Conservation (phyloP, 2,888 invertebrate species). For the Drosophila neutralis region DNA sequence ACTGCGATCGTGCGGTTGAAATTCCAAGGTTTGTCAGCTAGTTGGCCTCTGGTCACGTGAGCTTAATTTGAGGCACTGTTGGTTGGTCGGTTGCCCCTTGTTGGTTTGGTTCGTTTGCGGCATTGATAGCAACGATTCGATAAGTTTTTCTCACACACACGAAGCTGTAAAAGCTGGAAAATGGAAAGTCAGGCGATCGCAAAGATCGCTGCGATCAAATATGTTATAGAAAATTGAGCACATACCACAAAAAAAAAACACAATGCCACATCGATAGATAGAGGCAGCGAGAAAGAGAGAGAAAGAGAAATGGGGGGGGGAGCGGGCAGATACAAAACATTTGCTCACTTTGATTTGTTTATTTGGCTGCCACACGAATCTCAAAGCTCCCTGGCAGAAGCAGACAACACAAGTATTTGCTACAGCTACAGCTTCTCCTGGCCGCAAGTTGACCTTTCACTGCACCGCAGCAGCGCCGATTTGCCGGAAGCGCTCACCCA, state of each 20-base stretch:
- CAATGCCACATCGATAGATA: slow-evolving; percentile 40
- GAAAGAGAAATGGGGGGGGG: background rate
- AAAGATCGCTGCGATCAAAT: slow-evolving; percentile 74
- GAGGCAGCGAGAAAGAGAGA: background rate
- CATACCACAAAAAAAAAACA: slow-evolving; percentile 62
- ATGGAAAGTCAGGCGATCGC: slow-evolving; percentile 76
- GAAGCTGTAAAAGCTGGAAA: slow-evolving; percentile 59
- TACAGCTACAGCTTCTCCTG: slow-evolving; percentile 59
- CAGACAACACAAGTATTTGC: slow-evolving; percentile 53
- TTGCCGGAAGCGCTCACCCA: slow-evolving; percentile 79
- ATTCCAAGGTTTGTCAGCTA: slow-evolving; percentile 81
- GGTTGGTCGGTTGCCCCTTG: slow-evolving; percentile 1
- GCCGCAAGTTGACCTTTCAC: slow-evolving; percentile 76
- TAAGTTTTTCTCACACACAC: slow-evolving; percentile 77
- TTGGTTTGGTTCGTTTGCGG: slow-evolving; percentile 47
- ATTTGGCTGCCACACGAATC: slow-evolving; percentile 73
- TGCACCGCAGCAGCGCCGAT: slow-evolving; percentile 58
- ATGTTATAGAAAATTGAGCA: slow-evolving; percentile 78
- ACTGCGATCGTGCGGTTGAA: slow-evolving; percentile 56
- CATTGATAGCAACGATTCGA: slow-evolving; percentile 69
- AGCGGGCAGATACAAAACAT: slow-evolving; percentile 43
- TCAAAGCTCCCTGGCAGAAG: slow-evolving; percentile 72
- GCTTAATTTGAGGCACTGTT: slow-evolving; percentile 73
- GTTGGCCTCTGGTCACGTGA: slow-evolving; percentile 83
- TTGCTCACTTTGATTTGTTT: slow-evolving; percentile 77